These are phyloP conservation scores for Acrocephalus scirpaceus DNA, from an alignment of 2,797 vertebrate species.

Conservation along the genomic window DNA sequence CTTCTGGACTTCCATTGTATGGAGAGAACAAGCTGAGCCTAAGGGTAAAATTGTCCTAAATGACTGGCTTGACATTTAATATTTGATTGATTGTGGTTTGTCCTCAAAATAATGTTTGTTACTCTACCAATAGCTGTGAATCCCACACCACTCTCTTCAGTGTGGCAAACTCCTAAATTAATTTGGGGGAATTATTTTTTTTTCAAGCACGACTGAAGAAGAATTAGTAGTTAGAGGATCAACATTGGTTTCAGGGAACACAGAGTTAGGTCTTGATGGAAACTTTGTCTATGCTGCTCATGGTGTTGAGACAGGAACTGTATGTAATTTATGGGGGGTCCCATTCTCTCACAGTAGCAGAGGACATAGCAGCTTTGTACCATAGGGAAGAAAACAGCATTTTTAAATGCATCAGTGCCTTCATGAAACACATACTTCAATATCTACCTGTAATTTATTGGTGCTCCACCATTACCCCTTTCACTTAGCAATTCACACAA, in stretches of 20 bases:
- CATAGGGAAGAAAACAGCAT: not conserved
- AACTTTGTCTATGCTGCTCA: not conserved
- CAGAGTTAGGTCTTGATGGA: not conserved
- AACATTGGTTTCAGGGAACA: not conserved
- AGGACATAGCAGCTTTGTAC: not conserved
- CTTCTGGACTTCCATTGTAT: not conserved
- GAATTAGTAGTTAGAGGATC: not conserved
- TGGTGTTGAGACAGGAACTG: not conserved
- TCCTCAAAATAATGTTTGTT: slow-evolving; percentile 6
- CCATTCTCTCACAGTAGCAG: not conserved
- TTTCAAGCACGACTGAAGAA: not conserved
- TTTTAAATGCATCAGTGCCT: not conserved
- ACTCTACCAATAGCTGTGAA: not conserved
- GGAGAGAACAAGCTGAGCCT: slow-evolving; percentile 16
- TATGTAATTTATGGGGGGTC: not conserved
- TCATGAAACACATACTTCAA: not conserved
- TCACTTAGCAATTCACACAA: not conserved
- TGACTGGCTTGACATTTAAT: not conserved
- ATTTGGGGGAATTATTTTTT: not conserved
- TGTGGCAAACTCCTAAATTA: not conserved
- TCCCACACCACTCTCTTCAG: not conserved
- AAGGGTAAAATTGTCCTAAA: slow-evolving; percentile 14
- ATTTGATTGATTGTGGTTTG: slow-evolving; percentile 13
- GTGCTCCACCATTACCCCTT: not conserved
- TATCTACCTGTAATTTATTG: not conserved